Conservation (phyloP, 2,113 vertebrate species). For the Typhlomys cinereus region DNA sequence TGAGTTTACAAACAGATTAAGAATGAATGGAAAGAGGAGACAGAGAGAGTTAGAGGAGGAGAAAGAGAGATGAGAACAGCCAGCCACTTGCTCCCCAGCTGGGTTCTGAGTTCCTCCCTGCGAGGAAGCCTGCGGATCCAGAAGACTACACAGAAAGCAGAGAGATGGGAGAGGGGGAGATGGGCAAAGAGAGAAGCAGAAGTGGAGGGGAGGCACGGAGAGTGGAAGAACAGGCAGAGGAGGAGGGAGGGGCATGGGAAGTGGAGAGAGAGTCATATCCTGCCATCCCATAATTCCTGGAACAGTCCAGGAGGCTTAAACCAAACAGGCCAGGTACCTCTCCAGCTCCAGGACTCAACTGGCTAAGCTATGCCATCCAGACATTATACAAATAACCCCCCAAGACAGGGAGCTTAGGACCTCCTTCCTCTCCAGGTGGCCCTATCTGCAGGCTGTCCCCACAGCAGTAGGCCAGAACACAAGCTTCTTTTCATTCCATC, state of each 20-base stretch:
- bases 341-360: constrained; percentile 41
- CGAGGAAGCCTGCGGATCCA: background rate
- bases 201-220: no score
- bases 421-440: background rate
- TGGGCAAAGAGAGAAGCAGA: background rate
- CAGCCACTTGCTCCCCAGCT: background rate
- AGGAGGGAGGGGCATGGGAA: background rate
- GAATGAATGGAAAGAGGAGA: background rate
- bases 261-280: background rate
- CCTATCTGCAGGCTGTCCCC: background rate
- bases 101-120: background rate
- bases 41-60: background rate
- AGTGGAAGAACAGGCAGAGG: background rate
- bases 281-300: constrained; percentile 68
- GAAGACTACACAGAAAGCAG: background rate
- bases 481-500: background rate
- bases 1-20: background rate
- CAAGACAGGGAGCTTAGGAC: constrained; percentile 2
- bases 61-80: background rate
- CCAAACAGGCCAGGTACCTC: constrained; percentile 65
- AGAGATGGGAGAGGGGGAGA: background rate
- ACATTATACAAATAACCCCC: constrained; percentile 52
- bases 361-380: constrained; percentile 23
- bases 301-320: constrained; percentile 72
- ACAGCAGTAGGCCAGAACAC: background rate